Evolutionary conservation across 2,888 invertebrate species (phyloP).

Genomic region (Papilio demoleus): DNA sequence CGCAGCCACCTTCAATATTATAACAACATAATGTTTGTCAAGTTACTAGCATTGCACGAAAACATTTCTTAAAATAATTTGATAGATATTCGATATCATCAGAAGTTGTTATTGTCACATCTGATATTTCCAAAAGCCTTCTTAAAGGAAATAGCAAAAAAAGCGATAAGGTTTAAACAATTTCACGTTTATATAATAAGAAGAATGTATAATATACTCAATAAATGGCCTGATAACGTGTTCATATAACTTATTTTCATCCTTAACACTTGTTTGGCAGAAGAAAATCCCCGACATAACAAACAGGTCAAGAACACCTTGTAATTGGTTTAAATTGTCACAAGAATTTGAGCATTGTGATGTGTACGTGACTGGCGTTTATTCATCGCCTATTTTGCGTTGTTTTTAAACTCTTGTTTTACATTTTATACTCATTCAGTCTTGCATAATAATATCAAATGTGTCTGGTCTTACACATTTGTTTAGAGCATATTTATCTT

Average conservation of each 20-base stretch:
- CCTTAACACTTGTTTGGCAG: conserved; percentile 42
- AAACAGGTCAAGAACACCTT: conserved; percentile 43
- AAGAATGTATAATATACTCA: too few species aligned
- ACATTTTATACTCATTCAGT: conserved; percentile 27
- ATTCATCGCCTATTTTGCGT: conserved; percentile 34
- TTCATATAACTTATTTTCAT: background rate
- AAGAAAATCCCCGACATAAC: conserved; percentile 46
- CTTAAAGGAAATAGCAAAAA: too few species aligned
- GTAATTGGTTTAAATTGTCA: conserved; percentile 26
- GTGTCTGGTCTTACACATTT: conserved; percentile 1
- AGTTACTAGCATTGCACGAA: background rate
- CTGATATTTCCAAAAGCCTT: too few species aligned
- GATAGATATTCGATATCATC: background rate
- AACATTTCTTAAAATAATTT: background rate
- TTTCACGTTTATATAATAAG: too few species aligned
- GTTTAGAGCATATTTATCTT: background rate
- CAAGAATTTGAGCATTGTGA: conserved; percentile 27
- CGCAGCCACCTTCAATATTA: conserved; percentile 10
- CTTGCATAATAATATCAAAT: conserved; percentile 22
- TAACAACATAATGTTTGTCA: background rate
- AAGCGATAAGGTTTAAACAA: too few species aligned
- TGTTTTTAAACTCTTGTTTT: conserved; percentile 28
- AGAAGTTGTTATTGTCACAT: background rate
- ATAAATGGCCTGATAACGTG: too few species aligned
- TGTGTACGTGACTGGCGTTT: conserved; percentile 32